Evolutionary conservation across 1,140 invertebrate genomes (phyloP).

Genomic region (Brachionus koreanus): DNA sequence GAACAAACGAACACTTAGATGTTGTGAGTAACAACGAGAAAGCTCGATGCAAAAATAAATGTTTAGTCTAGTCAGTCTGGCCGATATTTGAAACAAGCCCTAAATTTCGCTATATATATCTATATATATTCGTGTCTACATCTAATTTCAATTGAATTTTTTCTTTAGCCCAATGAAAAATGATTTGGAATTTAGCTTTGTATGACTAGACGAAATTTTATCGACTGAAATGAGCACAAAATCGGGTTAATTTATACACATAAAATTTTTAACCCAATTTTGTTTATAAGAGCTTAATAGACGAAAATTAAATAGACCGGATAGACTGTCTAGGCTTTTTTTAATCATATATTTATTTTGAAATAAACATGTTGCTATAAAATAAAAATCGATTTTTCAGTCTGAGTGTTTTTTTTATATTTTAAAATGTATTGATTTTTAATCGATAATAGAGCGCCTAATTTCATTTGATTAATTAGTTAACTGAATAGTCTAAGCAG

Average conservation of each 20-base stretch:
- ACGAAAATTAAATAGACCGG: slow-evolving; percentile 22
- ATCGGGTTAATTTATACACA: slow-evolving; percentile 29
- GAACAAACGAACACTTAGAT: slow-evolving; percentile 11
- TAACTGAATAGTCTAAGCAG: background rate
- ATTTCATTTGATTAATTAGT: slow-evolving; percentile 12
- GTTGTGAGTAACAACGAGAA: background rate
- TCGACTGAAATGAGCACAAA: background rate
- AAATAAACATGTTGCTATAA: slow-evolving; percentile 8
- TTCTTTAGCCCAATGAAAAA: background rate
- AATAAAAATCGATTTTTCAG: slow-evolving; percentile 20
- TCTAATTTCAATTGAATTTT: background rate
- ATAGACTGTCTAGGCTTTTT: background rate
- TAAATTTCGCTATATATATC: background rate
- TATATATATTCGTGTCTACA: slow-evolving; percentile 14
- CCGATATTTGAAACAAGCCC: slow-evolving; percentile 8
- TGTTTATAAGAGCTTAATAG: slow-evolving; percentile 23
- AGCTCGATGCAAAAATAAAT: background rate
- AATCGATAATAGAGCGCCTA: background rate
- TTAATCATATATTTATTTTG: slow-evolving; percentile 15
- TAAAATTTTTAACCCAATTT: slow-evolving; percentile 32
- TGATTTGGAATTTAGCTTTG: slow-evolving; percentile 14
- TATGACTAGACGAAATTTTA: slow-evolving; percentile 10
- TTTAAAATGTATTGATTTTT: background rate
- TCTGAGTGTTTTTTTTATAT: background rate
- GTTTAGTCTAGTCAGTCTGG: slow-evolving; percentile 11